A percentile compares a stretch with the other conserved stretches of the same genome.
phyloP scores from a whole-genome alignment of 1,140 invertebrate genomes.

The Sweltsa coloradensis region DNA sequence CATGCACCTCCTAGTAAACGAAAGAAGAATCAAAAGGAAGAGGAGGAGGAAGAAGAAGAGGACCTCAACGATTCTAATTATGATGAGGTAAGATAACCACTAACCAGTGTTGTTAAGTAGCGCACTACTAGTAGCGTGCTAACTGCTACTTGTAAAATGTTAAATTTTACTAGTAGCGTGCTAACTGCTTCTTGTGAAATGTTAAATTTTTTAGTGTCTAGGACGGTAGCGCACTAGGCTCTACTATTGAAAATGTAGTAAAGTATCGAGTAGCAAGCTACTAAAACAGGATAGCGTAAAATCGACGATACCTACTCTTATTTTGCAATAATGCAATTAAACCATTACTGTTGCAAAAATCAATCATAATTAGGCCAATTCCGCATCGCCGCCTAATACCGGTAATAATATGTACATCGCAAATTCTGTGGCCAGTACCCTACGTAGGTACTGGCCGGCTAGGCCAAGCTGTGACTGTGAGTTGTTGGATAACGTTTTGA shows the following conservation, averaged over 20 bases:
- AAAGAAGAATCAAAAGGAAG: constrained; percentile 67
- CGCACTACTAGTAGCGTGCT: background rate
- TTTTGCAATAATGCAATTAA: too few relatives aligned
- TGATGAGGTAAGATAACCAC: constrained; percentile 64
- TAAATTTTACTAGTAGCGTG: background rate
- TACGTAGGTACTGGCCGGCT: too few relatives aligned
- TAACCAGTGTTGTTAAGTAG: background rate
- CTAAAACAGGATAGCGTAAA: too few relatives aligned
- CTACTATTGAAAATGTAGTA: background rate
- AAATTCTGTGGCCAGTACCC: too few relatives aligned
- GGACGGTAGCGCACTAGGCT: background rate
- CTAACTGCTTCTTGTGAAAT: background rate
- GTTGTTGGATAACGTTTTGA: too few relatives aligned
- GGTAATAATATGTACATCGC: too few relatives aligned
- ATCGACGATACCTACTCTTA: too few relatives aligned
- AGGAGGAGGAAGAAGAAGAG: constrained; percentile 93
- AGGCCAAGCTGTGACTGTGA: too few relatives aligned
- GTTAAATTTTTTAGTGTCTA: background rate
- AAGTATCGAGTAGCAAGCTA: too few relatives aligned
- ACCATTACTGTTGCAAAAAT: too few relatives aligned
- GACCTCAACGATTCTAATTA: constrained; percentile 99
- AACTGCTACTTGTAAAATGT: background rate
- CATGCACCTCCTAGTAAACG: constrained; percentile 88
- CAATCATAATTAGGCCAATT: too few relatives aligned
- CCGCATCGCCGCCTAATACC: too few relatives aligned